phyloP scores from a whole-genome alignment of 1,140 invertebrate species.

The Helicoverpa armigera region DNA sequence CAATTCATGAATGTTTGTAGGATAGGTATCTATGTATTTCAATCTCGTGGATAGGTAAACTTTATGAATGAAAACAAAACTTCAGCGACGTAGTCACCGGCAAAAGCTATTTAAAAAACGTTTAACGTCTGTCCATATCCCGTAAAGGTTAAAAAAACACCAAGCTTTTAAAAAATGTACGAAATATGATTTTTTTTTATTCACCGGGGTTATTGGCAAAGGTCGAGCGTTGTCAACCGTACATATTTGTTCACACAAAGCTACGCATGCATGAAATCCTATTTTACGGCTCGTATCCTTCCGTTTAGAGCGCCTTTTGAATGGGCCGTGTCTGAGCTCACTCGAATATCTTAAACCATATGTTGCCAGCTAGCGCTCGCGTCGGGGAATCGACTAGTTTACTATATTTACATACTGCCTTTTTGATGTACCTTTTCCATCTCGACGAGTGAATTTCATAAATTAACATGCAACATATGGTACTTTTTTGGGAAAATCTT shows the following conservation, averaged over 20 bases:
- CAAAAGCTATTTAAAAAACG: background rate
- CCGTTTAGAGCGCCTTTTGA: constrained; percentile 82
- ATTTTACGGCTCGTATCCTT: constrained; percentile 83
- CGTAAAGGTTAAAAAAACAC: constrained; percentile 17
- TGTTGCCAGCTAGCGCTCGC: constrained; percentile 52
- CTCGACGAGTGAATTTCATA: background rate
- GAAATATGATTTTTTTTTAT: constrained; percentile 61
- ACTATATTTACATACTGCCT: constrained; percentile 36
- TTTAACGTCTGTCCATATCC: constrained; percentile 2
- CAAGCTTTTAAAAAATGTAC: constrained; percentile 43
- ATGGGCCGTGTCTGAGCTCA: constrained; percentile 74
- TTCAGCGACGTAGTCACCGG: background rate
- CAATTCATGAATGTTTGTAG: background rate
- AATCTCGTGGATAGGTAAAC: background rate
- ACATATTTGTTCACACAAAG: constrained; percentile 83
- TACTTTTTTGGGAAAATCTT: background rate
- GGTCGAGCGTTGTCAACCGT: constrained; percentile 80
- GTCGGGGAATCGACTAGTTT: constrained; percentile 53
- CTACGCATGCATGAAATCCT: constrained; percentile 85
- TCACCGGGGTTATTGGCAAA: constrained; percentile 70
- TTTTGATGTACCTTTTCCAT: constrained; percentile 22
- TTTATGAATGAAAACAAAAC: background rate
- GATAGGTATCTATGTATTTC: too few species aligned
- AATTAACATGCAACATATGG: background rate
- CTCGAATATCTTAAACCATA: constrained; percentile 75